Evolutionary conservation across 2,113 vertebrate species (phyloP).

Genomic region (Vidua macroura): DNA sequence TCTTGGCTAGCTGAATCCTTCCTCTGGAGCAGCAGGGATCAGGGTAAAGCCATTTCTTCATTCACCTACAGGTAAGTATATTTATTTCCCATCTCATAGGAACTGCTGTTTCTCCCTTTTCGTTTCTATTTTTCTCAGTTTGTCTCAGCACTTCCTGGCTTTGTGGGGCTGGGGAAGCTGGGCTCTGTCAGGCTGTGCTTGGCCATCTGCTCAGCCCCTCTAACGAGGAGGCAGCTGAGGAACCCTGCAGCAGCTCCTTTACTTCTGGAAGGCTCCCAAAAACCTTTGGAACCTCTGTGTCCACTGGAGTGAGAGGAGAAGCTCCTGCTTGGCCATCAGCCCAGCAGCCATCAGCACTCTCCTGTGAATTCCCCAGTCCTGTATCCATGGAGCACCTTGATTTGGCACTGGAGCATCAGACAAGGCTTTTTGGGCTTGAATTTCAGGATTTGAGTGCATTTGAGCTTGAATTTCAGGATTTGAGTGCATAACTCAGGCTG

Average conservation of each 20-base stretch:
- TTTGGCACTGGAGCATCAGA: background rate
- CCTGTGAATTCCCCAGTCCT: fast-evolving
- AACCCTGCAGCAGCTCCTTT: background rate
- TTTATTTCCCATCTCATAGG: background rate
- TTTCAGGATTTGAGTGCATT: no score
- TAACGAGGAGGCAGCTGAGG: background rate
- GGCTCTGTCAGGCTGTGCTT: background rate
- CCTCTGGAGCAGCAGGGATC: background rate
- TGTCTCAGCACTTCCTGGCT: background rate
- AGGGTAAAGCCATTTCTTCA: background rate
- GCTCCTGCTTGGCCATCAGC: background rate
- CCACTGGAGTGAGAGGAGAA: fast-evolving
- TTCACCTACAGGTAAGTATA: background rate
- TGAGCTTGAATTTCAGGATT: background rate
- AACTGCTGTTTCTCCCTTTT: background rate
- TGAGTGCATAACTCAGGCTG: background rate
- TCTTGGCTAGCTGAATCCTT: background rate
- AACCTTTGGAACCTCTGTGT: background rate
- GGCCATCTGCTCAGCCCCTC: background rate
- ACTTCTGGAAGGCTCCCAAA: background rate
- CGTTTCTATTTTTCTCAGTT: fast-evolving
- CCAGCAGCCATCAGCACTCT: fast-evolving
- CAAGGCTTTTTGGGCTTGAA: background rate
- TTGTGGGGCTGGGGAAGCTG: background rate
- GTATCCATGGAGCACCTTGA: fast-evolving